phyloP scores from a whole-genome alignment of 2,797 vertebrate genomes.

The Choloepus didactylus region DNA sequence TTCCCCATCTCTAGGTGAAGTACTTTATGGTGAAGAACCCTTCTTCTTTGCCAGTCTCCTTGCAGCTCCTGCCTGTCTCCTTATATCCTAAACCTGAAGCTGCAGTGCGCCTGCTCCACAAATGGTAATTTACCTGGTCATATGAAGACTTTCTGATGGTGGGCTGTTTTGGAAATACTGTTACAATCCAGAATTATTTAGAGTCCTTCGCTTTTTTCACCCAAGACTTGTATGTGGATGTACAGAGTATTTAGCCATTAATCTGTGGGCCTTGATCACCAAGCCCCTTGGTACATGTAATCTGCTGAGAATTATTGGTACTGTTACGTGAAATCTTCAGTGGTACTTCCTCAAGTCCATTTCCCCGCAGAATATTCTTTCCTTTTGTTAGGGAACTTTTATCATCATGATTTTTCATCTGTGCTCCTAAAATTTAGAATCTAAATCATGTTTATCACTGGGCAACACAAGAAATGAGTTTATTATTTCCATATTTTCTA shows the following conservation, averaged over 20 bases:
- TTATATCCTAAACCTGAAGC: constrained; percentile 94
- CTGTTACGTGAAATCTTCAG: background rate
- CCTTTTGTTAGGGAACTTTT: background rate
- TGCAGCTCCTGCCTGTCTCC: constrained; percentile 95
- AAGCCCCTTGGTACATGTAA: accelerated
- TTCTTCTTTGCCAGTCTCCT: constrained; percentile 92
- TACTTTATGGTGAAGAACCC: constrained; percentile 95
- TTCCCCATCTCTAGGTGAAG: constrained; percentile 91
- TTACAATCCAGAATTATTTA: accelerated
- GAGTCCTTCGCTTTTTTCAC: background rate
- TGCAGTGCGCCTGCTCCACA: constrained; percentile 93
- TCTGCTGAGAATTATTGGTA: background rate
- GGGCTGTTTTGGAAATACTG: background rate
- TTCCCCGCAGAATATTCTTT: background rate
- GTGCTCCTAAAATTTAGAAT: background rate
- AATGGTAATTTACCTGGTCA: constrained; percentile 91
- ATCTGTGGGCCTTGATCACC: background rate
- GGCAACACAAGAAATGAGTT: background rate
- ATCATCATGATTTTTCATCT: background rate
- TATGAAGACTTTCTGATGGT: background rate
- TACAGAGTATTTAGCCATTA: accelerated
- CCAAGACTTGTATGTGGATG: accelerated
- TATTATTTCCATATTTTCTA: background rate
- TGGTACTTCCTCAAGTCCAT: background rate
- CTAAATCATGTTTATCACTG: background rate